Conservation (phyloP, 2,113 vertebrate genomes). For the Pelusios castaneus region DNA sequence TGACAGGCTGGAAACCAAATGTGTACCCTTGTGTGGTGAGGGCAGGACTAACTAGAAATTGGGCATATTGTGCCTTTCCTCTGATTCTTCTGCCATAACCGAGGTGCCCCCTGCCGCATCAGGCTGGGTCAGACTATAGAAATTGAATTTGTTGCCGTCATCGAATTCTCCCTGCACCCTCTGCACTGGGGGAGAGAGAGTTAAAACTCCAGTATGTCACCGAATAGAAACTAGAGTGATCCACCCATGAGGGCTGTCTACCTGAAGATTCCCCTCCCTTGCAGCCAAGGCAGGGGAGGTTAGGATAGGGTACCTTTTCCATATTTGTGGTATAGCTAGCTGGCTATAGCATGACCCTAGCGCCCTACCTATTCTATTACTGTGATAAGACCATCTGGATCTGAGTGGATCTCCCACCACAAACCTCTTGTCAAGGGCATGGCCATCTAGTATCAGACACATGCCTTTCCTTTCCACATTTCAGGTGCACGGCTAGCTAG, state of each 20-base stretch:
- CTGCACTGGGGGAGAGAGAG: not conserved
- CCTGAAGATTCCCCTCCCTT: not conserved
- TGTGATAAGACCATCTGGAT: not conserved
- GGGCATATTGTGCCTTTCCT: not conserved
- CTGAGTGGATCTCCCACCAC: not conserved
- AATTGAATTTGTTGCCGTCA: not conserved
- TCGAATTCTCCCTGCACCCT: not conserved
- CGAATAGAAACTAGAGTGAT: not conserved
- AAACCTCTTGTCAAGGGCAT: not conserved
- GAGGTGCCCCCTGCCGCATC: not conserved
- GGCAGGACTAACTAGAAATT: accelerated
- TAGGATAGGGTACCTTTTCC: not conserved
- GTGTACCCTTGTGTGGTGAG: not conserved
- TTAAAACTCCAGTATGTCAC: not conserved
- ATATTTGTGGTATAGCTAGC: not conserved
- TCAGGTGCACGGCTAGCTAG: not conserved
- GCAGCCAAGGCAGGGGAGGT: not conserved
- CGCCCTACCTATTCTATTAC: not conserved
- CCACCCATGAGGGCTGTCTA: not conserved
- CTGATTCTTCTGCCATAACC: not conserved
- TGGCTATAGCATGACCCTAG: not conserved
- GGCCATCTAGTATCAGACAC: not conserved
- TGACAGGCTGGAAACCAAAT: not conserved
- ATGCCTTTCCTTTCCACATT: not conserved
- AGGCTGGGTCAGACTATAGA: not conserved